Conservation (phyloP, 2,888 invertebrate genomes). For the Saturnia pavonia region DNA sequence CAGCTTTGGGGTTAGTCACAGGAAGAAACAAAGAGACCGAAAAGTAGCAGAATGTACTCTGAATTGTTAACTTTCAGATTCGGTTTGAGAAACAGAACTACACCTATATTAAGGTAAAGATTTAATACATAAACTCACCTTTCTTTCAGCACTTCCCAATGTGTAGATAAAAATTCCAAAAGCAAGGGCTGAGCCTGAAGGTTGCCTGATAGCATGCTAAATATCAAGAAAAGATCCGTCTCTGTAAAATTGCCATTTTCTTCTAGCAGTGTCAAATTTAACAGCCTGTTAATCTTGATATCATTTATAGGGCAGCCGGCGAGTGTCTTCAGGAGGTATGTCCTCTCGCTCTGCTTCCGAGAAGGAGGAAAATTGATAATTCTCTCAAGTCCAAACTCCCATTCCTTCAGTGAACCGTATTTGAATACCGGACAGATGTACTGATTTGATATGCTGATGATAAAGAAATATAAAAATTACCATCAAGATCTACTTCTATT, state of each 20-base stretch:
- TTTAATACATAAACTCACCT: slow-evolving; percentile 74
- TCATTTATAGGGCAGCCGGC: slow-evolving; percentile 90
- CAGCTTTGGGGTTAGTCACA: too few species aligned
- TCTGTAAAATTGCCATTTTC: slow-evolving; percentile 88
- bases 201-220: slow-evolving; percentile 87
- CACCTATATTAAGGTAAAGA: neutral
- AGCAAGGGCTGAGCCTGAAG: slow-evolving; percentile 87
- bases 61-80: neutral
- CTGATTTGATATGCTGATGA: slow-evolving; percentile 85
- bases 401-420: slow-evolving; percentile 90
- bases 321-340: slow-evolving; percentile 88
- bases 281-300: slow-evolving; percentile 83
- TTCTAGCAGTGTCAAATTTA: slow-evolving; percentile 87
- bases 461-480: slow-evolving; percentile 17
- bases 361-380: slow-evolving; percentile 88
- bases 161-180: slow-evolving; percentile 86
- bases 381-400: slow-evolving; percentile 90
- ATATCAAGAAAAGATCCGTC: slow-evolving; percentile 87
- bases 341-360: slow-evolving; percentile 87
- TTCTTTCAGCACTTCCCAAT: slow-evolving; percentile 86
- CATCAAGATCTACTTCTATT: neutral
- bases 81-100: neutral
- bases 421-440: slow-evolving; percentile 91
- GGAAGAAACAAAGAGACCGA: too few species aligned
- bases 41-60: neutral